phyloP scores from a whole-genome alignment of 2,113 vertebrate genomes.

The Antechinus flavipes region DNA sequence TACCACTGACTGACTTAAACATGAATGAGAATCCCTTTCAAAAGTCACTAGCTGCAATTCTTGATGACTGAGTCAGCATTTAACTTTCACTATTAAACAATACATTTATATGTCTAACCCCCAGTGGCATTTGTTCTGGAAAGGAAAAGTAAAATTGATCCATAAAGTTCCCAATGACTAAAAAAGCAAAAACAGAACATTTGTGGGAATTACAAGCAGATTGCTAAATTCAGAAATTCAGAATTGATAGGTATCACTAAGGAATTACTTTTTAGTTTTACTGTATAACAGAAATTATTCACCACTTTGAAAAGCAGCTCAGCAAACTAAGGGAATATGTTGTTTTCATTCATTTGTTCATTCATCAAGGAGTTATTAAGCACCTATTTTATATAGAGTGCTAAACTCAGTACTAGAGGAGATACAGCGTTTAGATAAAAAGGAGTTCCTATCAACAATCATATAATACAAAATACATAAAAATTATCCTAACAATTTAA shows the following conservation, averaged over 20 bases:
- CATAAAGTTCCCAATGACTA: constrained; percentile 56
- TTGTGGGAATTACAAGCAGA: constrained; percentile 59
- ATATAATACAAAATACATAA: neutral
- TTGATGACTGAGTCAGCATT: constrained; percentile 61
- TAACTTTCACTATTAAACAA: constrained; percentile 69
- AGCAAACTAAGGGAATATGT: neutral
- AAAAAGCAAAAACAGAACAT: constrained; percentile 70
- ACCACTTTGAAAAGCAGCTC: constrained; percentile 31
- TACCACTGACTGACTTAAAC: neutral
- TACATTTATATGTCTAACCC: constrained; percentile 72
- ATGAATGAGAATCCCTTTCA: neutral
- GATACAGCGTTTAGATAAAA: neutral
- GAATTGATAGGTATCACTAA: constrained; percentile 50
- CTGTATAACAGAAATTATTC: constrained; percentile 43
- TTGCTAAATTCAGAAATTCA: constrained; percentile 30
- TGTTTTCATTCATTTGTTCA: neutral
- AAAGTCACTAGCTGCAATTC: constrained; percentile 46
- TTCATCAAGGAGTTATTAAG: neutral
- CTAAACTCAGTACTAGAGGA: neutral
- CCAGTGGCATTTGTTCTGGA: constrained; percentile 51
- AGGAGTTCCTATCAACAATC: neutral
- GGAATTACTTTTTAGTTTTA: constrained; percentile 6
- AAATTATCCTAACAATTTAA: neutral
- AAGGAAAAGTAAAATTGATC: constrained; percentile 61
- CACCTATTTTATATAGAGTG: neutral